These are phyloP conservation scores for Semaprochilodus insignis DNA, from an alignment of 2,797 vertebrate species.

Conservation along the genomic window DNA sequence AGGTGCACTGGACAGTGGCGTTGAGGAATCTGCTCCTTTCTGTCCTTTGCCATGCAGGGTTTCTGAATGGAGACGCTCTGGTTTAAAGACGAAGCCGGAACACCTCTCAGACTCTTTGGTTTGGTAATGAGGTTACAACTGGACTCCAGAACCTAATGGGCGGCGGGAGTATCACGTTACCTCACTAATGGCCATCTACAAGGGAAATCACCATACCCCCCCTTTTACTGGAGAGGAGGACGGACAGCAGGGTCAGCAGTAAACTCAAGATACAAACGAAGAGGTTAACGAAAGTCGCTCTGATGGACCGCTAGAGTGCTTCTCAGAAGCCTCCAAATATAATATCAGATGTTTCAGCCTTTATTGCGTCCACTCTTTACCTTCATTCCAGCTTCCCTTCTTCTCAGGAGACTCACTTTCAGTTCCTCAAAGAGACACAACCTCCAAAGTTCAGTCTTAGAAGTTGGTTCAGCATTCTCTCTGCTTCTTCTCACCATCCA, in stretches of 20 bases:
- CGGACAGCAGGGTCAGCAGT: neutral
- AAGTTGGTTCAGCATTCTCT: too few relatives aligned
- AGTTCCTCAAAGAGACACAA: too few relatives aligned
- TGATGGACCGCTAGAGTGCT: neutral
- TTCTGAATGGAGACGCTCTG: neutral
- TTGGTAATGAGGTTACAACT: conserved; percentile 4
- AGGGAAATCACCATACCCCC: neutral
- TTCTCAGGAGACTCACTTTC: too few relatives aligned
- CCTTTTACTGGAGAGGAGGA: too few relatives aligned
- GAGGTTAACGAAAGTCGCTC: neutral
- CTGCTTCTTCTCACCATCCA: too few relatives aligned
- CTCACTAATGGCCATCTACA: neutral
- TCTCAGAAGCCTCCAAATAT: too few relatives aligned
- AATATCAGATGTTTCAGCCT: too few relatives aligned
- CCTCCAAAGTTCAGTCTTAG: too few relatives aligned
- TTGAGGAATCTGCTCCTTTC: too few relatives aligned
- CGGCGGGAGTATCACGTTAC: neutral
- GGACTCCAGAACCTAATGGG: neutral
- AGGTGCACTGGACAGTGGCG: neutral
- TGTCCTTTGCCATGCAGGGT: too few relatives aligned
- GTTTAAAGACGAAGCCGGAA: neutral
- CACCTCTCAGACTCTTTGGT: neutral
- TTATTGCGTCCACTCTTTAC: too few relatives aligned
- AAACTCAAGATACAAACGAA: neutral
- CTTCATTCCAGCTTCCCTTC: too few relatives aligned